Conservation (phyloP, 2,797 vertebrate genomes). For the Periparus ater region DNA sequence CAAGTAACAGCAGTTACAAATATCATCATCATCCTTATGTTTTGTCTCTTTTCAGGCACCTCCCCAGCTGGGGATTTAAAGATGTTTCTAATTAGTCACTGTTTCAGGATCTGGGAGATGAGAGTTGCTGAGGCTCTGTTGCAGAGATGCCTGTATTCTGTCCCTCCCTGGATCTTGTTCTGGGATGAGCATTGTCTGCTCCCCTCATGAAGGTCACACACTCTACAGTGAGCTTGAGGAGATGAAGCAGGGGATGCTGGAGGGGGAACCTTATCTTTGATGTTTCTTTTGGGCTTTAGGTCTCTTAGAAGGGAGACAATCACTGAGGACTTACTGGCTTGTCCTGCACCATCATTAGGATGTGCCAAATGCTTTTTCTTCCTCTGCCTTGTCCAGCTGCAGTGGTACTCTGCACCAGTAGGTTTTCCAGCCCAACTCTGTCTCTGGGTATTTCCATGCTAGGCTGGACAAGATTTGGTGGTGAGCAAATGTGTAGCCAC, state of each 20-base stretch:
- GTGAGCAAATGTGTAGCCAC: not conserved
- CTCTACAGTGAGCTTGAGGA: not conserved
- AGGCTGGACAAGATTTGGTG: not conserved
- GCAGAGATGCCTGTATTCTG: not conserved
- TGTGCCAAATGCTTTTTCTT: not conserved
- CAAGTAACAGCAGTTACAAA: slow-evolving; percentile 37
- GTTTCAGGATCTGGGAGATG: not conserved
- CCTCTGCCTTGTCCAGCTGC: not conserved
- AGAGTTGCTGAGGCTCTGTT: not conserved
- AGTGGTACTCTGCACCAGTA: not conserved
- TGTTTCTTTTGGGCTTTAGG: not conserved
- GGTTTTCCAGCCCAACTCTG: not conserved
- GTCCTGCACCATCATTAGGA: not conserved
- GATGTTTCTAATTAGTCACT: slow-evolving; percentile 21
- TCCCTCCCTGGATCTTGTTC: not conserved
- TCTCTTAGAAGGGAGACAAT: not conserved
- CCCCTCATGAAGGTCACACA: rapidly evolving
- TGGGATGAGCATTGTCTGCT: not conserved
- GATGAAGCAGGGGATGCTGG: not conserved
- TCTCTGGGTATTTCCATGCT: not conserved
- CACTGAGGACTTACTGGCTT: not conserved
- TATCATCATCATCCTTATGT: slow-evolving; percentile 1
- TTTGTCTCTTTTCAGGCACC: slow-evolving; percentile 19
- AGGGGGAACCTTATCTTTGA: not conserved
- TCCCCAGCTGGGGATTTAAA: slow-evolving; percentile 13